phyloP scores from a whole-genome alignment of 1,140 invertebrate species.

The Ridgeia piscesae region DNA sequence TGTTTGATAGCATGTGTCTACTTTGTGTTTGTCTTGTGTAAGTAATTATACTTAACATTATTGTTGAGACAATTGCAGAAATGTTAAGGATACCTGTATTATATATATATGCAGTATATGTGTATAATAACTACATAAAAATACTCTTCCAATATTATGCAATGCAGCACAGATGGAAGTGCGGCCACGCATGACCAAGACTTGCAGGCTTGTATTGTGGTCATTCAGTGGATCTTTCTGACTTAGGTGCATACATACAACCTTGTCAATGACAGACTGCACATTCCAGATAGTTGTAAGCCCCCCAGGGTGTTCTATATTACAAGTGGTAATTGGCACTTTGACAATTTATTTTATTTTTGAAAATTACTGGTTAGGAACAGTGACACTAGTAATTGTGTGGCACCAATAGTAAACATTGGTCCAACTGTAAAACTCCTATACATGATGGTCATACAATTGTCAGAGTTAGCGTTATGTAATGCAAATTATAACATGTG shows the following conservation, averaged over 20 bases:
- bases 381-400: no score
- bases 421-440: no score
- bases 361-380: no score
- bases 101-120: neutral
- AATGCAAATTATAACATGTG: neutral
- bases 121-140: neutral
- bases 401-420: no score
- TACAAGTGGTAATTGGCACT: neutral
- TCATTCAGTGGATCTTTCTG: neutral
- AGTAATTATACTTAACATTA: neutral
- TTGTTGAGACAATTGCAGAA: neutral
- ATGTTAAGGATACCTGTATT: neutral
- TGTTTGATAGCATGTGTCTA: no score
- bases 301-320: neutral
- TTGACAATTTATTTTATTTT: no score
- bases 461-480: neutral
- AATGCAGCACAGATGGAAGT: neutral
- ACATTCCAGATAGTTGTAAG: neutral
- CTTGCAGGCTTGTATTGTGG: neutral
- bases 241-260: neutral
- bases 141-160: neutral
- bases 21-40: no score
- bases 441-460: no score
- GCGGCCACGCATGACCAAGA: neutral
- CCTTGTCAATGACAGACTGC: neutral